Percentiles rank a stretch among this genome's conserved stretches.
Evolutionary conservation across 2,113 vertebrate genomes (phyloP).

Genomic region (Daboia siamensis): DNA sequence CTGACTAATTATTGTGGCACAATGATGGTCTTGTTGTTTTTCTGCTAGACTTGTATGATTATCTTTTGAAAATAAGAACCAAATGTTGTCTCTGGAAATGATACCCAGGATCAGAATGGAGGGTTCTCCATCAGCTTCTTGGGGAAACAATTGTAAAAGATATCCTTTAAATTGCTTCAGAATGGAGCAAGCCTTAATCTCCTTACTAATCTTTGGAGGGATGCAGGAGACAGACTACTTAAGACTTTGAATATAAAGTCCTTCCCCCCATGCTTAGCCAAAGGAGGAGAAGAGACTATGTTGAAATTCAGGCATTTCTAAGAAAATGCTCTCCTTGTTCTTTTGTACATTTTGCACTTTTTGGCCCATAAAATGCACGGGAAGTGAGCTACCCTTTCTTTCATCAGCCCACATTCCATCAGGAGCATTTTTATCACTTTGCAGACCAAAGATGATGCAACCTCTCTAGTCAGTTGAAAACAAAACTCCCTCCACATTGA

Average conservation of each 20-base stretch:
- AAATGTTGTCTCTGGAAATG: constrained; percentile 58
- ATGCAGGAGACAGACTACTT: constrained; percentile 13
- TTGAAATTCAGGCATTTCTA: too few species aligned
- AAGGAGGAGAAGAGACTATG: not conserved
- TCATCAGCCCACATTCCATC: too few species aligned
- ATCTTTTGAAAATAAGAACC: constrained; percentile 56
- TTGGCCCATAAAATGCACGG: not conserved
- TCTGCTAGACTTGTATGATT: constrained; percentile 35
- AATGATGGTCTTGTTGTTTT: constrained; percentile 53
- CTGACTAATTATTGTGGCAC: constrained; percentile 37
- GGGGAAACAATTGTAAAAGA: constrained; percentile 33
- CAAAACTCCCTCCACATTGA: not conserved
- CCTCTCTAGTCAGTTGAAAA: not conserved
- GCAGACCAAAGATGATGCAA: not conserved
- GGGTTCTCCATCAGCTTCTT: constrained; percentile 41
- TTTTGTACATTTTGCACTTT: not conserved
- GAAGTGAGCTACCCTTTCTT: not conserved
- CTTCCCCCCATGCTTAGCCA: not conserved
- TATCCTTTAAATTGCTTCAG: constrained; percentile 40
- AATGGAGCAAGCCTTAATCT: constrained; percentile 12
- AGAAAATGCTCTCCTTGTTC: not conserved
- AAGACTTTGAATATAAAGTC: not conserved
- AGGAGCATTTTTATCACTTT: too few species aligned
- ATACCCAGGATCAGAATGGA: constrained; percentile 32
- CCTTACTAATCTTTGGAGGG: constrained; percentile 1